Base-by-base conservation (phyloP, 2,797 vertebrate species). In the Pangasius sanitwongsei region DNA sequence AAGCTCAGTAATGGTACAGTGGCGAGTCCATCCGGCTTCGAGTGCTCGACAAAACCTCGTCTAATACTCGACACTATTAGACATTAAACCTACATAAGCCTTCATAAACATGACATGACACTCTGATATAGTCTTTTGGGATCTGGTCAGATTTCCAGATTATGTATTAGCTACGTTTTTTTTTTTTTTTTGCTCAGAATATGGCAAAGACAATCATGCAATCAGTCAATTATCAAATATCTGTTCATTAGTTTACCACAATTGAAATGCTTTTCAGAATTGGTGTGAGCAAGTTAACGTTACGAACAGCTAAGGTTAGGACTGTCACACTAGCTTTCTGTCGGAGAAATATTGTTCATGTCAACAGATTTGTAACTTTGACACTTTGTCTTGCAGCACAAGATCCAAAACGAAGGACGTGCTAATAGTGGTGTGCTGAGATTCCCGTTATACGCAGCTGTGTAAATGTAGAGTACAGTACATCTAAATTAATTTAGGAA, bases 41-140 rank as follows among this genome's bases (percentile, higher is more conserved):
- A 84, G 75, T 18, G 86, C 83, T 7, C 67, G 69, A 85, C 81
- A 83, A 90, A 86, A 87, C 82, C 83, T 87, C 85, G 48, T 80
- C 87, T 37, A 53, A 84, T 69, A 80, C 83, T 84, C 83, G 41
- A 87, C 25, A 83, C 85, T 69, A 48, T 65, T 87, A 48, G 74
- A 81, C 53, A 82, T 87, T 41, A 91, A 86, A 53, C 85, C 12
- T 41, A 83, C 88, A 87, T 63, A 77, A 77, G 85, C 80, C 83
- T 85, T 89, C 83, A 90, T 57, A 86, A 90, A 91, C 83, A 87
- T 82, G 88, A 87, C 67, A 89, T 69, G 55, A 85, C 81, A 88
- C 67, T 0, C 57, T 48, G 25, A 82, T 28, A 31, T 77, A 70
- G 3, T 86, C 31, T 6, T 37, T 13, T 50, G 81, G 74, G 31